Base-by-base conservation (phyloP, 2,113 vertebrate genomes). In the Tretioscincus oriximinensis region DNA sequence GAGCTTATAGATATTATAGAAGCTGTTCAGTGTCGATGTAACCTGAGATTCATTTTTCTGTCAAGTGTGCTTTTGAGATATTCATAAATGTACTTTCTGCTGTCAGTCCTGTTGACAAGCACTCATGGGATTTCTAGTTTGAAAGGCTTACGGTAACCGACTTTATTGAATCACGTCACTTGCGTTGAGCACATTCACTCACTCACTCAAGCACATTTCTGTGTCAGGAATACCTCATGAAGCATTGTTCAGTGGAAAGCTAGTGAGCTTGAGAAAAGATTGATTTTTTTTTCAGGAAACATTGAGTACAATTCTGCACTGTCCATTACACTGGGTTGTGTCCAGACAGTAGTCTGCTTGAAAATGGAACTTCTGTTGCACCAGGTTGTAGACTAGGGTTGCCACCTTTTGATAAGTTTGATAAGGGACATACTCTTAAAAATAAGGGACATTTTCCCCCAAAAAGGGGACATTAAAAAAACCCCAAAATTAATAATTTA, bases 1-100 rank as follows among this genome's bases (percentile, higher is more conserved):
- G 66, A 60, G 28, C 29, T 68, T 66, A 31, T 7, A 78, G 29
- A 75, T 78, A 78, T 29, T 61, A 74, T 84, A 81, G 26, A 78
- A 78, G 28, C 35, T 58, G 8, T 78, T 84, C 71, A 75, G 10
- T 58, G 71, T 14, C 64, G 75, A 61, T 78, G 31, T 75, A 84
- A 81, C 64, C 47, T 78, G 82, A 81, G 70, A 66, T 71, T 35
- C n/a, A 49, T 64, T 78, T 47, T 20, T 66, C 76, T 81, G 49
- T 70, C 35, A 81, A 58, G 11, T 51, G 66, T 80, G 12, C 58
- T 70, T 41, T 69, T 79, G 9, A 76, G 66, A 79, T 76, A 41
- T 81, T 81, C 66, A 72, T 47, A 81, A 84, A 71, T 31, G 76
- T 22, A 79, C 71, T 54, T 77, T 45, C 51, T 73, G 12, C 77